Evolutionary conservation across 2,113 vertebrate species (phyloP).

Genomic region (Lates calcarifer): DNA sequence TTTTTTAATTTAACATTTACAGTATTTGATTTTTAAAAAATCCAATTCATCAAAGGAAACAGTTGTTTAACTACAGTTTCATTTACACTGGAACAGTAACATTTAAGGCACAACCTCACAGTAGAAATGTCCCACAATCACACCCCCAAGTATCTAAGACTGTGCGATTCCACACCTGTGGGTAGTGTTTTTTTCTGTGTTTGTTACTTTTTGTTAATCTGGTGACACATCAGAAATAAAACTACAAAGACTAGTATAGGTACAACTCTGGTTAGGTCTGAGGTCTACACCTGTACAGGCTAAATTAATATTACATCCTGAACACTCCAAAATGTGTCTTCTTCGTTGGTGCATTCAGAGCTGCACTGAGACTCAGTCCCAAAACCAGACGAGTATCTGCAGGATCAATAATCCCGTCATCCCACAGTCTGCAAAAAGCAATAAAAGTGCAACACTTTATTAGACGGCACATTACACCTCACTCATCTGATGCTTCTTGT

Average conservation of each 20-base stretch:
- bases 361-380: constrained; percentile 94
- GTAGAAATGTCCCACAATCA: constrained; percentile 47
- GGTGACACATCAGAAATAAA: constrained; percentile 8
- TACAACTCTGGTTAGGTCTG: neutral
- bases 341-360: constrained; percentile 91
- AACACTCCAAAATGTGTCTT: constrained; percentile 95
- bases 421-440: constrained; percentile 90
- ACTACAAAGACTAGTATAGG: constrained; percentile 25
- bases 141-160: neutral
- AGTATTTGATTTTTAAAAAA: constrained; percentile 19
- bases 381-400: constrained; percentile 94
- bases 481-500: constrained; percentile 18
- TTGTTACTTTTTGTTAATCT: constrained; percentile 12
- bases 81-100: constrained; percentile 52
- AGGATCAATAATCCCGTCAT: constrained; percentile 98
- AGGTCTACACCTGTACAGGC: neutral
- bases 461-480: constrained; percentile 25
- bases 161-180: neutral
- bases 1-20: constrained; percentile 48
- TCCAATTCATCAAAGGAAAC: constrained; percentile 9
- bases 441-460: constrained; percentile 27
- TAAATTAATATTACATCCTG: constrained; percentile 87
- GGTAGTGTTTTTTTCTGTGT: neutral
- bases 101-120: constrained; percentile 70
- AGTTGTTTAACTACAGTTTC: constrained; percentile 1